phyloP scores from a whole-genome alignment of 2,113 vertebrate species.

The Equus quagga region DNA sequence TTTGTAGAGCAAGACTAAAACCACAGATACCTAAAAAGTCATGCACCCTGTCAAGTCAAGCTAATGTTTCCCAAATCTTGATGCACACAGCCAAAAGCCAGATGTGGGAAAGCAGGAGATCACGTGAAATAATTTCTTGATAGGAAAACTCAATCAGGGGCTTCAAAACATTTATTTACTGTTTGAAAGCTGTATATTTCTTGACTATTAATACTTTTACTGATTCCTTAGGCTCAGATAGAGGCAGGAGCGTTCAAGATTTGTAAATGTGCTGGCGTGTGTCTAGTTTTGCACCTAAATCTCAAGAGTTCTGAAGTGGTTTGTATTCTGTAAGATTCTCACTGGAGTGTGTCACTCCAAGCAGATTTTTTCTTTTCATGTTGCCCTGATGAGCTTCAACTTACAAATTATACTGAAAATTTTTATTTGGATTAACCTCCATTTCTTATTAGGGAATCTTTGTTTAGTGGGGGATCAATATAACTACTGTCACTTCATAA shows the following conservation, averaged over 20 bases:
- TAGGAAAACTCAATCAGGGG: not conserved
- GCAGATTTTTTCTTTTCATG: not conserved
- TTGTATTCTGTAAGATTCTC: not conserved
- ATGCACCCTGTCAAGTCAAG: not conserved
- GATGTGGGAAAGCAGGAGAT: not conserved
- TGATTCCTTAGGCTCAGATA: not conserved
- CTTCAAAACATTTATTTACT: not conserved
- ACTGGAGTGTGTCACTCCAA: not conserved
- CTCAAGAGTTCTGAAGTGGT: not conserved
- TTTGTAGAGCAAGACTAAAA: slow-evolving; percentile 28
- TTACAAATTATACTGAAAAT: not conserved
- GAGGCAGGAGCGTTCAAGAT: not conserved
- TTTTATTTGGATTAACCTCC: not conserved
- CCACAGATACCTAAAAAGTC: not conserved
- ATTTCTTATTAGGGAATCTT: not conserved
- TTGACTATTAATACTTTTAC: not conserved
- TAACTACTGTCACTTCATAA: not conserved
- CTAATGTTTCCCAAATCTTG: not conserved
- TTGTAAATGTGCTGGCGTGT: not conserved
- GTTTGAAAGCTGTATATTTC: not conserved
- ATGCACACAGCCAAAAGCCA: not conserved
- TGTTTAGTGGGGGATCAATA: not conserved
- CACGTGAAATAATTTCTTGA: not conserved
- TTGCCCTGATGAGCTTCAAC: not conserved
- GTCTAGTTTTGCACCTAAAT: not conserved